Conservation (phyloP, 2,113 vertebrate genomes). For the Calonectris borealis region DNA sequence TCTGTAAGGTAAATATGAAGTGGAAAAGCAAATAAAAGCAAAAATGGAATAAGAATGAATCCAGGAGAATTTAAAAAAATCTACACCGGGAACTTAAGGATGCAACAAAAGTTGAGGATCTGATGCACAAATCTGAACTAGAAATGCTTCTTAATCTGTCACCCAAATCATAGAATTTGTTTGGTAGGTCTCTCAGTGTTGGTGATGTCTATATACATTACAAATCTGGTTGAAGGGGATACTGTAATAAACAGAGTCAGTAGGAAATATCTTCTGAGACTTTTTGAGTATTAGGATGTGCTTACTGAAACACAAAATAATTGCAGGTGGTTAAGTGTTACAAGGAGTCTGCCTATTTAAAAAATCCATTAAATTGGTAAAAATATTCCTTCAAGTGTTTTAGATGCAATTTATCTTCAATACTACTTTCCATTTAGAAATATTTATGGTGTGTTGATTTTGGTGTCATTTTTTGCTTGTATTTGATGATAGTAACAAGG, state of each 20-base stretch:
- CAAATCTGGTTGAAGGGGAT: not conserved
- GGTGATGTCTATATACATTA: not conserved
- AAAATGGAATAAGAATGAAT: not conserved
- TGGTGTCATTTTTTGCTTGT: not conserved
- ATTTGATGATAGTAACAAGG: not conserved
- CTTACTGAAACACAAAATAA: not conserved
- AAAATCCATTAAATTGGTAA: not conserved
- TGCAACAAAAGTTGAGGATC: not conserved
- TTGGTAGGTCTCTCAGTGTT: not conserved
- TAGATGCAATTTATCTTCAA: not conserved
- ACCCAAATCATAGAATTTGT: not conserved
- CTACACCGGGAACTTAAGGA: rapidly evolving
- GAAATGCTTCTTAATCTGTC: not conserved
- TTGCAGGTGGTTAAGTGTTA: not conserved
- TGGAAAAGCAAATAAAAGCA: not conserved
- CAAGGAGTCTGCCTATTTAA: not conserved
- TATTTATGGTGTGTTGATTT: not conserved
- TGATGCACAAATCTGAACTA: not conserved
- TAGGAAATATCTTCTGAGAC: not conserved
- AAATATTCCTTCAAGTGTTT: not conserved
- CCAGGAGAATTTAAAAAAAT: not conserved
- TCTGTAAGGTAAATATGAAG: not conserved
- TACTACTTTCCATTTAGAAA: not conserved
- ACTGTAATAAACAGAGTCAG: not conserved
- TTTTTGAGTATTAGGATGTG: not conserved